These are phyloP conservation scores for Euborellia annulipes DNA, from an alignment of 1,140 invertebrate species.

Conservation along the genomic window DNA sequence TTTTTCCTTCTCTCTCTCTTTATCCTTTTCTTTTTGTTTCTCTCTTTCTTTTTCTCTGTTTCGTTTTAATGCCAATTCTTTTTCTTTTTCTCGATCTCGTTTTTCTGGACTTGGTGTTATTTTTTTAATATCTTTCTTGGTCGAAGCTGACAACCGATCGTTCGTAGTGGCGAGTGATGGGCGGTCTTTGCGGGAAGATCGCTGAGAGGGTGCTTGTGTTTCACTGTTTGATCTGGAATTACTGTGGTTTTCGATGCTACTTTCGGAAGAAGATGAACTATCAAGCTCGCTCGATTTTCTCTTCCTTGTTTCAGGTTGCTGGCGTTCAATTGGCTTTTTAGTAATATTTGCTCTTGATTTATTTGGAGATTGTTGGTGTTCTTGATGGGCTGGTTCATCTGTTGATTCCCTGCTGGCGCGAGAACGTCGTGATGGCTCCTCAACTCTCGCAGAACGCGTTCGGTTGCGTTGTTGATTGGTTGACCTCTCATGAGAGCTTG, in stretches of 20 bases:
- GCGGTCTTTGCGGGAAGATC: too few species aligned
- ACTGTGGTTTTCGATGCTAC: too few species aligned
- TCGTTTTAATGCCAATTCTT: slow-evolving; percentile 13
- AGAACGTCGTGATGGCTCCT: slow-evolving; percentile 6
- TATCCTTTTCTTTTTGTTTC: slow-evolving; percentile 13
- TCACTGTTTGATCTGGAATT: too few species aligned
- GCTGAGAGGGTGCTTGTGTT: too few species aligned
- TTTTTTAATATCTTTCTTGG: slow-evolving; percentile 54
- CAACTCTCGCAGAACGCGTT: slow-evolving; percentile 12
- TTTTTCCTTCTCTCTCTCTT: slow-evolving; percentile 7
- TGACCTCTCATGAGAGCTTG: slow-evolving; percentile 29
- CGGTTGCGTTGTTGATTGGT: slow-evolving; percentile 15
- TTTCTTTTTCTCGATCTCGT: slow-evolving; percentile 19
- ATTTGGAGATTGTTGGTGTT: slow-evolving; percentile 4
- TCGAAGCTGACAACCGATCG: slow-evolving; percentile 34
- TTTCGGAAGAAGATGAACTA: too few species aligned
- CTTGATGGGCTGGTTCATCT: too few species aligned
- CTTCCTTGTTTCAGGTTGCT: slow-evolving; percentile 14
- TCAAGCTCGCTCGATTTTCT: slow-evolving; percentile 21
- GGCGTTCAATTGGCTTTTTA: slow-evolving; percentile 8
- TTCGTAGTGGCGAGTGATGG: too few species aligned
- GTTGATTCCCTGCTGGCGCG: too few species aligned
- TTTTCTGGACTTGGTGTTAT: slow-evolving; percentile 25
- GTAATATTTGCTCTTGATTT: slow-evolving; percentile 4
- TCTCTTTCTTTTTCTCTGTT: slow-evolving; percentile 10